Evolutionary conservation across 2,888 invertebrate genomes (phyloP).

Genomic region (Aphidius colemani): DNA sequence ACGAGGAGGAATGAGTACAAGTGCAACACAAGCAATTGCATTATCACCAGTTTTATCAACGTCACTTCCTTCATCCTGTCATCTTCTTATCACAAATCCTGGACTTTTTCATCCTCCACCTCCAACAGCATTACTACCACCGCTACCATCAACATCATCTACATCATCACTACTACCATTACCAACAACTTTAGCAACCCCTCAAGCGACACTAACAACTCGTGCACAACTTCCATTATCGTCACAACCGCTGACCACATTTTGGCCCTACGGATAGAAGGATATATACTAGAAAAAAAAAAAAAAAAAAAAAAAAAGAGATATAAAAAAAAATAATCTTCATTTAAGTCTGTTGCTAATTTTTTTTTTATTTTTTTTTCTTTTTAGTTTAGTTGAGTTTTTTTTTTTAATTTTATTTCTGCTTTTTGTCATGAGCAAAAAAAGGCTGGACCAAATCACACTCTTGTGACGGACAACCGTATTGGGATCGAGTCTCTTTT

Average conservation of each 20-base stretch:
- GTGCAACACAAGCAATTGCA: constrained; percentile 51
- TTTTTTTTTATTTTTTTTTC: constrained; percentile 5
- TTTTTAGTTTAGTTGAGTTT: neutral
- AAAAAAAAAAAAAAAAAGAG: constrained; percentile 19
- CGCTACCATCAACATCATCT: constrained; percentile 54
- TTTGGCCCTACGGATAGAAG: constrained; percentile 54
- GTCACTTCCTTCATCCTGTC: constrained; percentile 52
- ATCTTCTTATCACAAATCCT: constrained; percentile 55
- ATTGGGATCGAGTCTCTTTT: constrained; percentile 17
- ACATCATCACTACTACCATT: constrained; percentile 44
- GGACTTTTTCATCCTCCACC: constrained; percentile 50
- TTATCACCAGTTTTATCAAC: constrained; percentile 59
- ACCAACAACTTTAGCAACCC: constrained; percentile 48
- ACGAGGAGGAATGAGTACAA: constrained; percentile 29
- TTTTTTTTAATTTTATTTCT: too few species aligned
- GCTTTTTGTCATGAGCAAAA: neutral
- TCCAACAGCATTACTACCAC: constrained; percentile 58
- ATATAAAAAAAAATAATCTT: constrained; percentile 28
- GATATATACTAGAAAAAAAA: constrained; percentile 2
- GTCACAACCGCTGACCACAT: constrained; percentile 51
- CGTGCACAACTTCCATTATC: constrained; percentile 50
- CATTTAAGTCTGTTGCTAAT: constrained; percentile 18
- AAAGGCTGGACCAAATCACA: constrained; percentile 14
- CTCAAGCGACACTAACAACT: constrained; percentile 34
- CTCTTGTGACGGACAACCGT: constrained; percentile 3